phyloP scores from a whole-genome alignment of 1,140 invertebrate species.

The Hycleus phaleratus region DNA sequence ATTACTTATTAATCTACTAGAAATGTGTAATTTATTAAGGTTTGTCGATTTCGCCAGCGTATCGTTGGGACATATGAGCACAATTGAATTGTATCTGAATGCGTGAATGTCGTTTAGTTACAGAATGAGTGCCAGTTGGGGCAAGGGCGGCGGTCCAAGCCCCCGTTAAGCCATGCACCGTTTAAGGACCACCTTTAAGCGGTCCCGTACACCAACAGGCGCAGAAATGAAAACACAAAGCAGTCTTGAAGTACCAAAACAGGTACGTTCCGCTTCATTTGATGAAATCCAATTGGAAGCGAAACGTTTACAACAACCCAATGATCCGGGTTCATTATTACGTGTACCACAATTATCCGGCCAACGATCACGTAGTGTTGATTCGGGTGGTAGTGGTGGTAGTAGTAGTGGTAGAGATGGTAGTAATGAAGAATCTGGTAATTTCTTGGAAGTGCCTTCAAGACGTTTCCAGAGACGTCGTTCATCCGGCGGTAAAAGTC shows the following conservation, averaged over 20 bases:
- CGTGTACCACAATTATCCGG: constrained; percentile 57
- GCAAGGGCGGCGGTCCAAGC: constrained; percentile 15
- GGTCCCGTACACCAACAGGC: constrained; percentile 75
- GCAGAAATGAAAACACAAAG: constrained; percentile 85
- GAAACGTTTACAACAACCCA: constrained; percentile 47
- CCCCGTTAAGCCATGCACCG: constrained; percentile 57
- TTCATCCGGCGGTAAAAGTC: constrained; percentile 53
- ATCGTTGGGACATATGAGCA: background rate
- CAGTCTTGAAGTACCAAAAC: constrained; percentile 79
- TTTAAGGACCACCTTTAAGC: constrained; percentile 75
- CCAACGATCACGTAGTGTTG: constrained; percentile 67
- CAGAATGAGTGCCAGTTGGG: constrained; percentile 23
- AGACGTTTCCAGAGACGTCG: constrained; percentile 54
- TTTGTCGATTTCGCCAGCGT: no score
- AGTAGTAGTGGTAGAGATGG: constrained; percentile 42
- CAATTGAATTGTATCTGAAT: background rate
- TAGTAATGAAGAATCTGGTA: constrained; percentile 53
- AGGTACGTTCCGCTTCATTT: constrained; percentile 76
- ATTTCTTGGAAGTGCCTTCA: constrained; percentile 58
- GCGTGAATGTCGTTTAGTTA: constrained; percentile 3
- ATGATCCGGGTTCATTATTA: constrained; percentile 44
- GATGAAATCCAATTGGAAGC: constrained; percentile 79
- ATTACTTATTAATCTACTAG: no score
- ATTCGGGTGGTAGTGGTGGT: constrained; percentile 66
- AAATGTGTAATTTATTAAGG: no score